Base-by-base conservation (phyloP, 1,140 invertebrate genomes). In the Lerema accius region DNA sequence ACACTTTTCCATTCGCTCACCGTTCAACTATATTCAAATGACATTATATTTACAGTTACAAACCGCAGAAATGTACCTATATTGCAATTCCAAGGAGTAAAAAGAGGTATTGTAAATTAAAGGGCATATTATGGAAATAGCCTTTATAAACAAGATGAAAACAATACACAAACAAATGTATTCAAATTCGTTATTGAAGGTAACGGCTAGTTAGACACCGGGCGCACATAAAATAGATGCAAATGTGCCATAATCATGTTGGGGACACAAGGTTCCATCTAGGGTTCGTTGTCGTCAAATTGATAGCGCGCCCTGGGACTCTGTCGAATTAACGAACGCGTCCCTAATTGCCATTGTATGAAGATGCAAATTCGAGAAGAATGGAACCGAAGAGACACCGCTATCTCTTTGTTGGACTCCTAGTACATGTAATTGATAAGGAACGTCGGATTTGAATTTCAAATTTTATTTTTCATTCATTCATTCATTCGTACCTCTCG, bases 391-490 rank as follows among this genome's bases (percentile, higher is more conserved):
- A 46, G 55, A 58, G 55, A 58, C 55, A 71, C 60, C 70, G 73
- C 78, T 70, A 67, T 75, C 76, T 77, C 72, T 74, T 85, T 81
- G 80, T 82, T 78, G 76, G 61, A 65, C 59, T 66, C 71, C 75
- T 76, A 73, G 75, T 82, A 83, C 72, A 78, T 83, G 82, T 83
- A 83, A 85, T 85, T 85, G 82, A 85, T 85, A 85, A 85, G 78
- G 76, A 68, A 65, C 74, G 69, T 61, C 63, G 62, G 62, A 82
- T 85, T 85, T 85, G 79, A 85, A 85, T 76, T 85, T 80, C 80
- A 82, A 83, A 85, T 85, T 81, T 77, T 72, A 79, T 76, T 76
- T 78, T 80, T 75, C 77, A 76, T 79, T 76, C 76, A 80, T 77
- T 76, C 74, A 76, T 80, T 75, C 77, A 73, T 79, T 76, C 76